Conservation (phyloP, 2,797 vertebrate genomes). For the Mallotus villosus region DNA sequence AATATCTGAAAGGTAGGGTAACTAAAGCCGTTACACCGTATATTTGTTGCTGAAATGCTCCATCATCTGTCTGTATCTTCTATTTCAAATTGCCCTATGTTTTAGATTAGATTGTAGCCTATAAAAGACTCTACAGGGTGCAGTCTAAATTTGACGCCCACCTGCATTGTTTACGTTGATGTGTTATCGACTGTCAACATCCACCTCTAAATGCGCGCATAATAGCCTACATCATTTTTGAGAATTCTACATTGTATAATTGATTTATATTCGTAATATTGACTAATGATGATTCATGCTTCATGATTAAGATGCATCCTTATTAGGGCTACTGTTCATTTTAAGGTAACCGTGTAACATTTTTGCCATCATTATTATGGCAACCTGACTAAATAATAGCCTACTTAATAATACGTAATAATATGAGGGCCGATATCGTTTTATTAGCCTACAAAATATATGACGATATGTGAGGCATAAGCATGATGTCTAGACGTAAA, state of each 20-base stretch:
- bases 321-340: neutral
- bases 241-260: neutral
- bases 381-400: neutral
- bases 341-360: too few relatives aligned
- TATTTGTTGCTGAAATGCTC: constrained; percentile 69
- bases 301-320: neutral
- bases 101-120: neutral
- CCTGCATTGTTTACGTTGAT: constrained; percentile 47
- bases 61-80: constrained; percentile 53
- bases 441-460: neutral
- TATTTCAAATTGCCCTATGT: neutral
- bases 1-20: constrained; percentile 78
- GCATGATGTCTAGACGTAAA: constrained; percentile 35
- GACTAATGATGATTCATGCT: too few relatives aligned
- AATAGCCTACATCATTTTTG: neutral
- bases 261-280: neutral
- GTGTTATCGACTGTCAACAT: neutral
- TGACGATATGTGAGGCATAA: constrained; percentile 9
- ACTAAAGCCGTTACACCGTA: constrained; percentile 37
- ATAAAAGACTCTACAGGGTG: too few relatives aligned
- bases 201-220: neutral
- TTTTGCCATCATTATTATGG: constrained; percentile 18
- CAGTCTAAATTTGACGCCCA: neutral
- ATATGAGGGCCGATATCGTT: neutral
- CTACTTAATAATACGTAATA: too few relatives aligned